phyloP scores from a whole-genome alignment of 2,888 invertebrate species.

The Arrhopalites spinosus region DNA sequence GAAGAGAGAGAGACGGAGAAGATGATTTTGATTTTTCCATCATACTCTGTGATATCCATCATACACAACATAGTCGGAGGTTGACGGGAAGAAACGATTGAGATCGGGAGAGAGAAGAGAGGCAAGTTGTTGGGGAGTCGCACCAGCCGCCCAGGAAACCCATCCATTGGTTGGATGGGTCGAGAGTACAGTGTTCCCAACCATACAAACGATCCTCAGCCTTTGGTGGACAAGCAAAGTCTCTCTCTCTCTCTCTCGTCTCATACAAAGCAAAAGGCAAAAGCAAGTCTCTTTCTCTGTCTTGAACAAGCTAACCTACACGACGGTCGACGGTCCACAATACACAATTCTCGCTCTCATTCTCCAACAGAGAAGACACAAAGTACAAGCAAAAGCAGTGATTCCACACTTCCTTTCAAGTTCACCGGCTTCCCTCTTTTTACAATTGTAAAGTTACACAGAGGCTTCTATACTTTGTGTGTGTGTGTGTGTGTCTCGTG shows the following conservation, averaged over 20 bases:
- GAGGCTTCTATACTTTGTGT: too few species aligned
- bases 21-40: conserved; percentile 32
- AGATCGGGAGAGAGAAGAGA: conserved; percentile 27
- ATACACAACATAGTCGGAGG: conserved; percentile 37
- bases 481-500: conserved; percentile 34
- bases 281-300: neutral
- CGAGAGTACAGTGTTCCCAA: neutral
- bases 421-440: too few species aligned
- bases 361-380: neutral
- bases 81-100: conserved; percentile 37
- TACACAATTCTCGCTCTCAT: neutral
- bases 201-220: conserved; percentile 11
- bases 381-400: neutral
- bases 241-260: conserved; percentile 9
- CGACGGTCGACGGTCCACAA: neutral
- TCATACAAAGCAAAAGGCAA: too few species aligned
- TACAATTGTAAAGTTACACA: too few species aligned
- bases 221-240: conserved; percentile 33
- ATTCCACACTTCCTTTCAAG: conserved; percentile 16
- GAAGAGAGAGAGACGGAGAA: conserved; percentile 7
- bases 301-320: neutral
- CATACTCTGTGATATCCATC: conserved; percentile 30
- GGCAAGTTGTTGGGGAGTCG: conserved; percentile 38
- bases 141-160: conserved; percentile 32
- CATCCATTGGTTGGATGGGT: conserved; percentile 37